Base-by-base conservation (phyloP, 2,888 invertebrate species). In the Macrophya annulata region DNA sequence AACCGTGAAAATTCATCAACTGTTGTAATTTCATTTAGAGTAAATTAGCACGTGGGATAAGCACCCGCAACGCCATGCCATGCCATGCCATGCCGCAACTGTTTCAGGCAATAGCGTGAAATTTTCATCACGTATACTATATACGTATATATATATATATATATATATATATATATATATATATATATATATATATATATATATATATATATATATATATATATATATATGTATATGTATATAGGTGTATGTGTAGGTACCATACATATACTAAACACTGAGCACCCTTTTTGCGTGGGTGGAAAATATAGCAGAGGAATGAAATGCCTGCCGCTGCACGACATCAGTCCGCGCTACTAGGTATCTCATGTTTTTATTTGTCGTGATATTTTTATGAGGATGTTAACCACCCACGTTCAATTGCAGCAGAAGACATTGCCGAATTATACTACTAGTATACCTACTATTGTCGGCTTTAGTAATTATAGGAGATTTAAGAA, bases 381-480 rank as follows among this genome's bases (percentile, higher is more conserved):
- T 88, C 89, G 79, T 87, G 59, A 48, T 71, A n/a, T 86, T 85
- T 88, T 87, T 85, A 85, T 86, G 88, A 87, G 90, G 90, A 90
- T 90, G 87, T 87, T 45, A 55, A 87, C 89, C 90, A 88, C 90
- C 89, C 90, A 90, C 89, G 86, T 86, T 87, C 90, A 89, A 90
- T 90, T 90, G 89, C 65, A 45, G n/a, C 37, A 31, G 31, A 1
- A 17, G 37, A n/a, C 12, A n/a, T 59, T 6, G 48, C 65, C 65
- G 40, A 62, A 62, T 55, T 43, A 45, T 74, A 6, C 15, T 59
- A 51, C 12, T 15, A 62, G 62, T n/a, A n/a, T n/a, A n/a, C n/a
- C 17, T 62, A n/a, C 68, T 68, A 21, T 31, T 31, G 31, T 17
- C 3, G 25, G 12, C 9, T 25, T 25, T 62, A 62, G 25, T 25